Base-by-base conservation (phyloP, 2,888 invertebrate species). In the Drosophila demipolita region DNA sequence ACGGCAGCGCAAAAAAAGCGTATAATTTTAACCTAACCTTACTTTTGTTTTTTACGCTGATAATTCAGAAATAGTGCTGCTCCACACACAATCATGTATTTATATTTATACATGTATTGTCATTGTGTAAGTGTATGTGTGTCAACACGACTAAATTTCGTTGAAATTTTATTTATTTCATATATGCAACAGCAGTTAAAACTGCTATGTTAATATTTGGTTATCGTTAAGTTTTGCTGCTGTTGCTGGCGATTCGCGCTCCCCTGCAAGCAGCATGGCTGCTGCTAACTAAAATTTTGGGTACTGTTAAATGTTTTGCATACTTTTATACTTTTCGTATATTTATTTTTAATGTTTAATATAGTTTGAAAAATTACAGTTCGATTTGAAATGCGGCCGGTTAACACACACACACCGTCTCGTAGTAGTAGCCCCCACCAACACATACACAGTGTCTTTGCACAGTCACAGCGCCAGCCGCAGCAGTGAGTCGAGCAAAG, bases 11-110 rank as follows among this genome's bases (percentile, higher is more conserved):
- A 75, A 64, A 61, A 82, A 79, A 78, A 87, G 68, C 86, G 82
- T 87, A 85, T 85, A 89, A 87, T 87, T 71, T 85, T 82, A 89
- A 87, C 87, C 88, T 87, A 87, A 87, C 87, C 87, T 88, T 88
- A 87, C 87, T 87, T 87, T 81, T 74, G 52, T 90, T 90, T 78
- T 84, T 83, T 74, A 52, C 73, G 86, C 82, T 88, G 88, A 88
- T 88, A 87, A 87, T 88, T 88, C 82, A 87, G 82, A 84, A 84
- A 84, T 84, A 84, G 83, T 84, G 87, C 73, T 75, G 78, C 66
- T 71, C 32, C 61, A 68, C 52, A 74, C 57, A 55, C 40, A 55
- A 35, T n/a, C 48, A 68, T 45, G 49, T n/a, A 40, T 62, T 7
- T 36, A 42, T 55, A 50, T 60, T 53, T 57, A 67, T 50, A 54